Percentiles rank a stretch among this genome's conserved stretches.
phyloP scores from a whole-genome alignment of 2,888 invertebrate genomes.

The Troides aeacus region DNA sequence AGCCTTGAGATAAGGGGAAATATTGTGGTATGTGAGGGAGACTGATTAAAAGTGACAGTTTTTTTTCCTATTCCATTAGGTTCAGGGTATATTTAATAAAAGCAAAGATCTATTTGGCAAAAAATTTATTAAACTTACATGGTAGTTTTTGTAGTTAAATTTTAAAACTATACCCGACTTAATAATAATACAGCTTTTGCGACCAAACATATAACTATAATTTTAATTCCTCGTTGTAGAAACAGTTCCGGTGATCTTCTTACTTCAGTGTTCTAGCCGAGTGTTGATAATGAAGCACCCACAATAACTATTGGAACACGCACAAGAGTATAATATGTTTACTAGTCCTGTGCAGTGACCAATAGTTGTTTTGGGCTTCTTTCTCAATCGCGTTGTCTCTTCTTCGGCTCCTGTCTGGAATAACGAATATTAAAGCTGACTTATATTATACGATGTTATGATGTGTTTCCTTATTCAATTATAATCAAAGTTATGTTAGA shows the following conservation, averaged over 20 bases:
- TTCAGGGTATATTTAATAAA: no score
- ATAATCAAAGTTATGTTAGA: not conserved
- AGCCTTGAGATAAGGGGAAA: no score
- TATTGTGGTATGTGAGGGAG: no score
- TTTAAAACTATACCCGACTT: no score
- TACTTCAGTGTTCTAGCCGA: not conserved
- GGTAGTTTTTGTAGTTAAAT: no score
- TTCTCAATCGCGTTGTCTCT: constrained; percentile 35
- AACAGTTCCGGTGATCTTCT: not conserved
- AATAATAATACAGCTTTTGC: no score
- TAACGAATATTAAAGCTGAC: constrained; percentile 32
- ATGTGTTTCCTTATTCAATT: no score
- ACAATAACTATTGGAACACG: constrained; percentile 99
- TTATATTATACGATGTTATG: constrained; percentile 26
- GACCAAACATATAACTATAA: no score
- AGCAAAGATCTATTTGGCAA: no score
- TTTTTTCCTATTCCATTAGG: no score
- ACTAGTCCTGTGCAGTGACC: constrained; percentile 98
- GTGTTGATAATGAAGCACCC: constrained; percentile 81
- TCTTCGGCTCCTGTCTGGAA: constrained; percentile 29
- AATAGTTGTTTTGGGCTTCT: constrained; percentile 95
- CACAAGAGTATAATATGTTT: constrained; percentile 93
- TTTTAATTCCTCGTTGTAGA: not conserved
- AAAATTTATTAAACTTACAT: no score
- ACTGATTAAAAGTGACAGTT: no score